Evolutionary conservation across 2,797 vertebrate species (phyloP).

Genomic region (Pangasius krempfi): DNA sequence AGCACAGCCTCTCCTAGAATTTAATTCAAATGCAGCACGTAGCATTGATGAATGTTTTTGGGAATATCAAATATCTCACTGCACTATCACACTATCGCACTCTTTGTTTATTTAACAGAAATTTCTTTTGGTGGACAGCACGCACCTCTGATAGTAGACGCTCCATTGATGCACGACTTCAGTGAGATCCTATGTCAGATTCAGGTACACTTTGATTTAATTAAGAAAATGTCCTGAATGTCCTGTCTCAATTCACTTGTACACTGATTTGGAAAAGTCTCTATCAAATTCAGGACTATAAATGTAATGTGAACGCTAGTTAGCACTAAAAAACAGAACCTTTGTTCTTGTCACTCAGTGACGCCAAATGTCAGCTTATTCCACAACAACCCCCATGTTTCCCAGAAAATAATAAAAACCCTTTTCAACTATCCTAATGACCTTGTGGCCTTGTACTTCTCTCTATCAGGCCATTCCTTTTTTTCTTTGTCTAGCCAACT

Average conservation of each 20-base stretch:
- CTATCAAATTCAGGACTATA: background rate
- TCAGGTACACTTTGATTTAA: background rate
- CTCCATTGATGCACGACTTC: background rate
- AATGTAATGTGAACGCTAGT: background rate
- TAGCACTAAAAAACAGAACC: background rate
- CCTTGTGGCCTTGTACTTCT: conserved; percentile 84
- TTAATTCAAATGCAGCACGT: background rate
- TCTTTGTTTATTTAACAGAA: background rate
- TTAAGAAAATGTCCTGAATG: background rate
- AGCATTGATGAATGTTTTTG: background rate
- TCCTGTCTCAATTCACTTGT: background rate
- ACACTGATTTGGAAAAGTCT: background rate
- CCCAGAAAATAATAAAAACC: conserved; percentile 79
- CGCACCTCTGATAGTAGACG: background rate
- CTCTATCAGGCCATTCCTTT: conserved; percentile 68
- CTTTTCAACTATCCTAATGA: conserved; percentile 83
- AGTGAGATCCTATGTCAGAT: background rate
- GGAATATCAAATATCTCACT: background rate
- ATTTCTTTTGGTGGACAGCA: background rate
- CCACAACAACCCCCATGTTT: conserved; percentile 68
- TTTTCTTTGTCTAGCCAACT: conserved; percentile 81
- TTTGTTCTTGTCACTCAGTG: conserved; percentile 48
- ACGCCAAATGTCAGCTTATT: conserved; percentile 79
- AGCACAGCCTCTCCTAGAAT: background rate
- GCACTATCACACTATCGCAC: background rate